A percentile compares a stretch with the other conserved stretches of the same genome.
These are phyloP conservation scores for Ganaspis sp. DNA, from an alignment of 1,140 invertebrate species.

Conservation along the genomic window DNA sequence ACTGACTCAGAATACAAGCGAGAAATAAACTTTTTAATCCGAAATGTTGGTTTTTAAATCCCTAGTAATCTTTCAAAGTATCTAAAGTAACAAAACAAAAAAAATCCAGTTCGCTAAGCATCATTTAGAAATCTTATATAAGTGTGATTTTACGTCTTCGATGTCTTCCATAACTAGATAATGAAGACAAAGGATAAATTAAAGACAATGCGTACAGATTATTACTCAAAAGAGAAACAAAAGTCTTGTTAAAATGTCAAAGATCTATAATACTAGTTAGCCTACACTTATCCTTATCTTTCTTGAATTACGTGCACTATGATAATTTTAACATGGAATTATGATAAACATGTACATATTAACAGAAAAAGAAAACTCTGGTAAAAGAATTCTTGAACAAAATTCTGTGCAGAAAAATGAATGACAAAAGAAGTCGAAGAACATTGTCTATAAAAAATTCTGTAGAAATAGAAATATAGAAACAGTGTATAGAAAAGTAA, in stretches of 20 bases:
- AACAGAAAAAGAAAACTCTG: too few relatives aligned
- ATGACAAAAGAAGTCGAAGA: too few relatives aligned
- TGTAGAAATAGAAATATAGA: too few relatives aligned
- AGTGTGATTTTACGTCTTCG: not conserved
- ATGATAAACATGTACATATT: too few relatives aligned
- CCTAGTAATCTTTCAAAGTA: not conserved
- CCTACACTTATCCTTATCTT: conserved; percentile 24
- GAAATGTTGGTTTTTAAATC: not conserved
- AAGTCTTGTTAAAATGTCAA: not conserved
- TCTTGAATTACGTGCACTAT: not conserved
- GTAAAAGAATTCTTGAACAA: too few relatives aligned
- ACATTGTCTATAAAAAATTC: too few relatives aligned
- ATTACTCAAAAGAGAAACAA: not conserved
- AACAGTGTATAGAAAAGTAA: too few relatives aligned
- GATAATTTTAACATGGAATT: too few relatives aligned
- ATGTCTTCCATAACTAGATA: not conserved
- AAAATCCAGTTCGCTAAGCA: not conserved
- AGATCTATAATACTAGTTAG: not conserved
- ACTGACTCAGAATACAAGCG: not conserved
- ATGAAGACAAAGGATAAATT: not conserved
- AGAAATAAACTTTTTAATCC: not conserved
- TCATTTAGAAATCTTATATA: not conserved
- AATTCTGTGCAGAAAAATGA: too few relatives aligned
- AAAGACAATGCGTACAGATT: not conserved
- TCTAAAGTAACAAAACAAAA: not conserved